Percentiles rank a stretch among this genome's conserved stretches.
Evolutionary conservation across 2,797 vertebrate species (phyloP).

Genomic region (Peromyscus melanophrys): DNA sequence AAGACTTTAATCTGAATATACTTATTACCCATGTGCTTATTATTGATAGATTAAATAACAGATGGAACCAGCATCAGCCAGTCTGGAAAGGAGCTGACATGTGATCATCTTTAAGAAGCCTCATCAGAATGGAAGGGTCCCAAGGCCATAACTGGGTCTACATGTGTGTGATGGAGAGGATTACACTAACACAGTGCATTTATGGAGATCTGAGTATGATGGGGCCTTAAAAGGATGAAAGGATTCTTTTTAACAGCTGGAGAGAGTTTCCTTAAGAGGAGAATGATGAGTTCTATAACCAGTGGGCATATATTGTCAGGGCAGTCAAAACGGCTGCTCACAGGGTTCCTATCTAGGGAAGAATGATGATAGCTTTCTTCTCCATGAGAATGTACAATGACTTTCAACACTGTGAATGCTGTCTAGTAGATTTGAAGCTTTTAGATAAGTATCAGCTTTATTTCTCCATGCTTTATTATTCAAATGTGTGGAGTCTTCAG

Average conservation of each 20-base stretch:
- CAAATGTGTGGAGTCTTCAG: background rate
- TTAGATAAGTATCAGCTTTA: no score
- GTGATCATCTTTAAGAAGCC: background rate
- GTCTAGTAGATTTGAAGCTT: background rate
- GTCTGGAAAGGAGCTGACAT: background rate
- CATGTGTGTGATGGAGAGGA: background rate
- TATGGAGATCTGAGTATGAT: background rate
- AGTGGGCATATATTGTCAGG: background rate
- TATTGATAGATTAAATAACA: background rate
- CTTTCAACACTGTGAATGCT: background rate
- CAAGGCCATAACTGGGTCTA: no score
- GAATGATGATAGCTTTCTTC: background rate
- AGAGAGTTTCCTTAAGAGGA: background rate
- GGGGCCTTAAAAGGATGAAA: background rate
- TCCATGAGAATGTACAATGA: background rate
- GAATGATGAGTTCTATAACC: background rate
- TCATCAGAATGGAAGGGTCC: background rate
- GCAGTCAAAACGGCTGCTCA: background rate
- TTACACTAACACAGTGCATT: background rate
- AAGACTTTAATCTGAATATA: background rate
- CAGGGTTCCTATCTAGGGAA: background rate
- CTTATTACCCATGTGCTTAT: background rate
- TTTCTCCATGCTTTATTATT: background rate
- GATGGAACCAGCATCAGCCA: background rate
- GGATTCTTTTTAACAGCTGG: background rate